A percentile compares a stretch with the other conserved stretches of the same genome.
Conservation (phyloP, 92 coral and sea anemone species). For the Zoanthus gigantus region DNA sequence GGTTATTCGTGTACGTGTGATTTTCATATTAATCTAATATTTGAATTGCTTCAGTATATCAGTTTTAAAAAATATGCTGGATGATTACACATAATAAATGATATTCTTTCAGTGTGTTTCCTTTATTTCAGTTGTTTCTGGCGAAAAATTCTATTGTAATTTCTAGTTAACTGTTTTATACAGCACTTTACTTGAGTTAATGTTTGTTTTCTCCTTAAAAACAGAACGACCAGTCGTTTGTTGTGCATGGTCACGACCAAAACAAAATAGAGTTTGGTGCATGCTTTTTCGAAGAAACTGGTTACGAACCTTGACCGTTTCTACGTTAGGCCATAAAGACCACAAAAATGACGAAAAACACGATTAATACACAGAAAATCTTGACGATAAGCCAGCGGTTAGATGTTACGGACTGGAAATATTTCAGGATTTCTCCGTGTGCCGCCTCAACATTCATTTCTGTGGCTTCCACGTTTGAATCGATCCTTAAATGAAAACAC, state of each 20-base stretch:
- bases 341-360: conserved; percentile 93
- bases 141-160: conserved; percentile 6
- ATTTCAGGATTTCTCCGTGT: conserved; percentile 95
- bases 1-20: no score
- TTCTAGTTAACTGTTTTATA: conserved; percentile 1
- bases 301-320: not conserved
- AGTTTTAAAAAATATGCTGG: no score
- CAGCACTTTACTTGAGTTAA: not conserved
- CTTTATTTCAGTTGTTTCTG: not conserved
- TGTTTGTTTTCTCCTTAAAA: not conserved
- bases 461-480: conserved; percentile 91
- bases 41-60: no score
- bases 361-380: conserved; percentile 89
- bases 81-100: no score
- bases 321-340: conserved; percentile 91
- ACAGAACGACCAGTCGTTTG: not conserved
- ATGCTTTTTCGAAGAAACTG: not conserved
- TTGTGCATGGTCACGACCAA: not conserved
- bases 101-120: not conserved
- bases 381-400: conserved; percentile 98
- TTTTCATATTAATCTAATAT: no score
- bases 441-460: conserved; percentile 96
- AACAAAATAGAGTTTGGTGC: not conserved
- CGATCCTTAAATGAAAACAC: conserved; percentile 66
- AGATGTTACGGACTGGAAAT: conserved; percentile 96